phyloP scores from a whole-genome alignment of 2,888 invertebrate species.

The Teleiodes luculella region DNA sequence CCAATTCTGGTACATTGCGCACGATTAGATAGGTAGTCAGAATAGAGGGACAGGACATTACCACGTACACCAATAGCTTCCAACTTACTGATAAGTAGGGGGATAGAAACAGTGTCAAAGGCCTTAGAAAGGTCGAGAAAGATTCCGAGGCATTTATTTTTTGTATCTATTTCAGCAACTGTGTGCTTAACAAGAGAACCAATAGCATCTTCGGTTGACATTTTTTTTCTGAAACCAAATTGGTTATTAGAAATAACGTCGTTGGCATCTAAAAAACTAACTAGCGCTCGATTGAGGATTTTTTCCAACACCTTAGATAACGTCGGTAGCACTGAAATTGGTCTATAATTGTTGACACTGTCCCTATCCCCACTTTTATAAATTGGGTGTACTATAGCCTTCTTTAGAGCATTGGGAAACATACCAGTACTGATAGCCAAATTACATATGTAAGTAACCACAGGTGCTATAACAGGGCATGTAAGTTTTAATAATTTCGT shows the following conservation, averaged over 20 bases:
- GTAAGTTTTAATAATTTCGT: slow-evolving; percentile 11
- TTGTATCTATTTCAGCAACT: too few relatives aligned
- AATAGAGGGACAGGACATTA: too few relatives aligned
- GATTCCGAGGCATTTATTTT: too few relatives aligned
- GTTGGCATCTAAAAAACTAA: neutral
- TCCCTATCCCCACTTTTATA: slow-evolving; percentile 20
- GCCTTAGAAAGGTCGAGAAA: too few relatives aligned
- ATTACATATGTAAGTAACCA: slow-evolving; percentile 16
- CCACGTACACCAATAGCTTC: too few relatives aligned
- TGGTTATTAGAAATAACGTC: neutral
- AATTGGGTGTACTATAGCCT: slow-evolving; percentile 20
- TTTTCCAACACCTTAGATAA: slow-evolving; percentile 25
- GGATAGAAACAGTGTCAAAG: too few relatives aligned
- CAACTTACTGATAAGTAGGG: too few relatives aligned
- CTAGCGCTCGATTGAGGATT: slow-evolving; percentile 12
- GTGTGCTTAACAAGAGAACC: too few relatives aligned
- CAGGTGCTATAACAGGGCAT: slow-evolving; percentile 1
- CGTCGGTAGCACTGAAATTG: too few relatives aligned
- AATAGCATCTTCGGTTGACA: neutral
- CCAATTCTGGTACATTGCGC: too few relatives aligned
- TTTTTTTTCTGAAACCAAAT: neutral
- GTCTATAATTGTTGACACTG: slow-evolving; percentile 23
- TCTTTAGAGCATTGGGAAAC: slow-evolving; percentile 22
- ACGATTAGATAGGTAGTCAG: too few relatives aligned
- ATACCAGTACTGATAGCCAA: slow-evolving; percentile 12